Percentiles rank a stretch among this genome's conserved stretches.
phyloP scores from a whole-genome alignment of 2,113 vertebrate species.

The Carettochelys insculpta region DNA sequence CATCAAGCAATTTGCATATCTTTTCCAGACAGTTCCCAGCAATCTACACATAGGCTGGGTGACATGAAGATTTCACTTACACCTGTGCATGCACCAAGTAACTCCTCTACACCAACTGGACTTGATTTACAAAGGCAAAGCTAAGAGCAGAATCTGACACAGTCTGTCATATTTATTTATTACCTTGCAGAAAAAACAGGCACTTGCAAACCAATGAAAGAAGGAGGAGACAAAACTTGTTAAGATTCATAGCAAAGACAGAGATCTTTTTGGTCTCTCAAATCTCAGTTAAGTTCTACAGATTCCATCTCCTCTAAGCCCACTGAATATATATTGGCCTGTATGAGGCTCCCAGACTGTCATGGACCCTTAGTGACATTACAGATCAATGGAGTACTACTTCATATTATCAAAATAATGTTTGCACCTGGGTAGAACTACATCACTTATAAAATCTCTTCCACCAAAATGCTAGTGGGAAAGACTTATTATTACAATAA shows the following conservation, averaged over 20 bases:
- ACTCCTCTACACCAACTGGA: rapidly evolving
- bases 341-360: background rate
- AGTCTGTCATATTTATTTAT: rapidly evolving
- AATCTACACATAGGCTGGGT: too few species aligned
- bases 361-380: background rate
- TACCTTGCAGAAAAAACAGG: background rate
- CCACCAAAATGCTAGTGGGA: background rate
- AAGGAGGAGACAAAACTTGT: slow-evolving; percentile 9
- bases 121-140: rapidly evolving
- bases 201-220: background rate
- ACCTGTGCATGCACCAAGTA: rapidly evolving
- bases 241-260: slow-evolving; percentile 12
- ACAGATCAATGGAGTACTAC: slow-evolving; percentile 25
- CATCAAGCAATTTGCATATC: too few species aligned
- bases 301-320: slow-evolving; percentile 6
- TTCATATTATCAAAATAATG: slow-evolving; percentile 20
- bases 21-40: too few species aligned
- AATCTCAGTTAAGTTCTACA: slow-evolving; percentile 5
- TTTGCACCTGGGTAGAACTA: background rate
- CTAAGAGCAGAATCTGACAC: background rate
- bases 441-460: slow-evolving; percentile 26
- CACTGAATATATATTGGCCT: slow-evolving; percentile 8
- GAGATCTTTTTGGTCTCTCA: background rate
- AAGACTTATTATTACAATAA: slow-evolving; percentile 33
- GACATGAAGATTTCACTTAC: background rate